Evolutionary conservation across 1,140 invertebrate species (phyloP).

Genomic region (Platorchestia sp.): DNA sequence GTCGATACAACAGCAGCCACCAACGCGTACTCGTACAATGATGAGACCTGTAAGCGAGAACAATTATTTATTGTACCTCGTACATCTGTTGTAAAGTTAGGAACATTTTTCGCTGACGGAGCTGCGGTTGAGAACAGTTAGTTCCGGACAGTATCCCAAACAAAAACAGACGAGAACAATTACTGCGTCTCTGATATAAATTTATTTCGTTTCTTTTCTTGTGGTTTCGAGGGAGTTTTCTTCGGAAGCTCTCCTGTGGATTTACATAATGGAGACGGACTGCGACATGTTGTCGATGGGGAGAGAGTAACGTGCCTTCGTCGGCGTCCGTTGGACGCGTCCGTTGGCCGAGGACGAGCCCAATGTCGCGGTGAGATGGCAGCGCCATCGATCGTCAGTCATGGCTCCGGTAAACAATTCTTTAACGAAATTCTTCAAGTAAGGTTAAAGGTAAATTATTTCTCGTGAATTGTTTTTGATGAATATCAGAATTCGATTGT

Average conservation of each 20-base stretch:
- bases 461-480: neutral
- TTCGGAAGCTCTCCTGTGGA: constrained; percentile 8
- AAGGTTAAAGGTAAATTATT: neutral
- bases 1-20: too few species aligned
- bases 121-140: neutral
- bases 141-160: neutral
- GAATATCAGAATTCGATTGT: neutral
- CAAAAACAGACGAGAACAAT: neutral
- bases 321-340: neutral
- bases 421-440: neutral
- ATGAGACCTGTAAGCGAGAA: neutral
- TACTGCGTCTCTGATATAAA: neutral
- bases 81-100: neutral
- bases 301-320: constrained; percentile 23
- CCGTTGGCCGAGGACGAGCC: neutral
- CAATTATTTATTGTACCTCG: neutral
- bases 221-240: constrained; percentile 1
- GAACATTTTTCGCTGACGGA: neutral
- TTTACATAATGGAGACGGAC: constrained; percentile 53
- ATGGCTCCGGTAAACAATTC: neutral
- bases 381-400: neutral
- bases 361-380: neutral
- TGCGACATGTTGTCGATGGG: constrained; percentile 37
- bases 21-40: neutral
- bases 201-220: constrained; percentile 9